Evolutionary conservation across 2,113 vertebrate genomes (phyloP), one percentile per base, ranked within the genome.

Genomic region (Notothenia coriiceps): DNA sequence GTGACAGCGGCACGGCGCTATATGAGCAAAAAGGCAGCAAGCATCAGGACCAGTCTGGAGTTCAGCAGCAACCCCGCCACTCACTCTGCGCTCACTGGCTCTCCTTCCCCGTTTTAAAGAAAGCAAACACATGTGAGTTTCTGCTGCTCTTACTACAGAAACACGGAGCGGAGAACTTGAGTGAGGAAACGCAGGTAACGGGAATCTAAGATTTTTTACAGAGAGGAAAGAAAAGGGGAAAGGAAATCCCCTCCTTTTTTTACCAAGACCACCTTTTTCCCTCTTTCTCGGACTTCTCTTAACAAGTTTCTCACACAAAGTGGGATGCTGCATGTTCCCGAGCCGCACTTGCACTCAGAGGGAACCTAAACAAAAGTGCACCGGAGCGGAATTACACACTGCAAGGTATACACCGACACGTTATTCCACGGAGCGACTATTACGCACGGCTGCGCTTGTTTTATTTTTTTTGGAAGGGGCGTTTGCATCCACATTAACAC

Each of bases 21-120:
- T 95, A 95, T 95, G 87, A 95, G 91, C 10, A 25, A 92, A 93
- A 91, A 83, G 83, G 83, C 87, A 86, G 88, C 88, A 88, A 94
- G 94, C 95, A 96, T 96, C 95, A 95, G 94, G 93, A 95, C 94
- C 95, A 94, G 88, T 93, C 50, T 70, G 79, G 79, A 88, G 81
- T 87, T 86, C 35, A 84, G 91, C 91, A 86, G 87, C 90, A 35
- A 12, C 55, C 35, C 35, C 11, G 46, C 51, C 52, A 83, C 84
- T 80, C 77, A 82, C 77, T 29, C 29, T 40, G 35, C 35, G 35
- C 35, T 60, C 63, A 15, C 84, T 82, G 71, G 86, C 65, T 77
- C 84, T 70, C 5, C 43, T 5, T 70, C 72, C 72, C 75, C 43
- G 52, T 79, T 80, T 73, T 25, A 63, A 81, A 50, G 57, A 49